Evolutionary conservation across 64 coral and sea anemone species (phyloP).

Genomic region (Montipora capricornis): DNA sequence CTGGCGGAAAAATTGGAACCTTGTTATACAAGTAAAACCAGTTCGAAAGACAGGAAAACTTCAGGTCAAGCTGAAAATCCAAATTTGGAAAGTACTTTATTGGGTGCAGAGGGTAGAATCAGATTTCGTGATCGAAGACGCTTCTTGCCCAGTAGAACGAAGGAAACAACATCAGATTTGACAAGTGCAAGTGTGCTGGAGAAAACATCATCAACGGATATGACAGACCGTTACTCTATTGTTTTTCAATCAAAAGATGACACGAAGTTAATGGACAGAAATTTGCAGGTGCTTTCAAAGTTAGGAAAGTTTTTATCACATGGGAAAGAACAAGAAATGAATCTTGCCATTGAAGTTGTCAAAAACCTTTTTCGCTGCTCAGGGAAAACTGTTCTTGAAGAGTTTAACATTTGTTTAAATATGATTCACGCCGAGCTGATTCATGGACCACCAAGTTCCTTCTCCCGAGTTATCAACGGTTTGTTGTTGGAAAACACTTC

Average conservation of each 20-base stretch:
- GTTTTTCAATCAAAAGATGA: not conserved
- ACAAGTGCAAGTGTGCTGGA: not conserved
- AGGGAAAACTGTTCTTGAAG: slow-evolving; percentile 23
- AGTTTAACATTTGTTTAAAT: slow-evolving; percentile 36
- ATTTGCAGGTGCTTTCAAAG: not conserved
- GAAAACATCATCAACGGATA: not conserved
- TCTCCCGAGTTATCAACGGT: slow-evolving; percentile 39
- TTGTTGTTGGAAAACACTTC: slow-evolving; percentile 11
- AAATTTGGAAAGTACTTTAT: not conserved
- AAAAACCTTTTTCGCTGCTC: slow-evolving; percentile 4
- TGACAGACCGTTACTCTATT: not conserved
- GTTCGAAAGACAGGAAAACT: not conserved
- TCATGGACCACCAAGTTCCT: slow-evolving; percentile 32
- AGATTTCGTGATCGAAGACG: not conserved
- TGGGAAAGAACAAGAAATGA: slow-evolving; percentile 75
- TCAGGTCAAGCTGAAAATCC: not conserved
- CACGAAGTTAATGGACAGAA: not conserved
- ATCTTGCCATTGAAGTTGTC: slow-evolving; percentile 53
- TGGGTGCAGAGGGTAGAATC: not conserved
- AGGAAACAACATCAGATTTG: not conserved
- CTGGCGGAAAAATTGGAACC: not conserved
- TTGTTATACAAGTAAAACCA: not conserved
- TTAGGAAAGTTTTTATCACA: slow-evolving; percentile 54
- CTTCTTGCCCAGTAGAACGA: not conserved
- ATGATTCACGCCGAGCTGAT: slow-evolving; percentile 50